Base-by-base conservation (phyloP, 1,140 invertebrate species). In the Theocolax elegans region DNA sequence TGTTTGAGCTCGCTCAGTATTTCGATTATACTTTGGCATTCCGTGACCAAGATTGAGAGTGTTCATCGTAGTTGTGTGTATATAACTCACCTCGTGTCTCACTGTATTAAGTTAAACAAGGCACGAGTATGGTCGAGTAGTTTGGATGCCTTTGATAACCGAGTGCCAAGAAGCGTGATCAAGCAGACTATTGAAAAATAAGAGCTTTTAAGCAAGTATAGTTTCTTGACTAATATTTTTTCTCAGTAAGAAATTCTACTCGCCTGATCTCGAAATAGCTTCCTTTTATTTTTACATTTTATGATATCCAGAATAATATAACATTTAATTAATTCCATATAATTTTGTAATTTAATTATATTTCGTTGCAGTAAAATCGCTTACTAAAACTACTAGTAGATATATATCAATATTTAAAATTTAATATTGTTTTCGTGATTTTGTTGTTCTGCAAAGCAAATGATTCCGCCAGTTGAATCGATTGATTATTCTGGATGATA, bases 401-500 rank as follows among this genome's bases (percentile, higher is more conserved):
- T n/a, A n/a, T n/a, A n/a, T n/a, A n/a, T n/a, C n/a, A n/a, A n/a
- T n/a, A n/a, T n/a, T n/a, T n/a, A n/a, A n/a, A n/a, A n/a, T n/a
- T n/a, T n/a, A 4, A 54, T 66, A 56, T 66, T 44, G 9, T 66
- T 66, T 65, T 31, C 12, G 25, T 56, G 44, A 7, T n/a, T 60
- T 58, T 4, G n/a, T 59, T 56, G 42, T 62, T 60, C 17, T 58
- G 35, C 38, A 40, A 23, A n/a, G n/a, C 3, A 66, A 66, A 75
- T 68, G 65, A 72, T 75, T 72, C 46, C 53, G 53, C 71, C 56
- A 54, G 71, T 59, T 71, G 63, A 66, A 76, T 75, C 74, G 64
- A 80, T 81, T 78, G 72, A 84, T 86, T 86, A 86, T 86, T 86
- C 85, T 86, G 85, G 85, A 85, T 86, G 54, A 77, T 74, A 75